These are phyloP conservation scores for Lepidonotus clava DNA, from an alignment of 2,888 invertebrate species.

Conservation along the genomic window DNA sequence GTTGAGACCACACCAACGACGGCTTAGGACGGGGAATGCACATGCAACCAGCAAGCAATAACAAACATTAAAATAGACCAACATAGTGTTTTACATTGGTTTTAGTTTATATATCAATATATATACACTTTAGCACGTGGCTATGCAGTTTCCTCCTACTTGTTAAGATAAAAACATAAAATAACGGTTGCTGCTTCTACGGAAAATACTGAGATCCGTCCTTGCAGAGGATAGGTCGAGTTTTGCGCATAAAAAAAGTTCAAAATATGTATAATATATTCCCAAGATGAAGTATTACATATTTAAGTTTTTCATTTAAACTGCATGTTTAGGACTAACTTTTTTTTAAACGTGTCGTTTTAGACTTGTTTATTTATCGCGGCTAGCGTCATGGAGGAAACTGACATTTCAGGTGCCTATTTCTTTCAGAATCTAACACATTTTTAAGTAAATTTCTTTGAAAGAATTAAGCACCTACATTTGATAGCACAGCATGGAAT, in stretches of 20 bases:
- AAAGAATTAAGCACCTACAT: constrained; percentile 49
- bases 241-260: not conserved
- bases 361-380: constrained; percentile 28
- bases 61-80: constrained; percentile 51
- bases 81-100: constrained; percentile 1
- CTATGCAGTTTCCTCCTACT: constrained; percentile 49
- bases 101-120: constrained; percentile 17
- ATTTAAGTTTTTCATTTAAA: constrained; percentile 26
- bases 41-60: constrained; percentile 54
- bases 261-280: constrained; percentile 33
- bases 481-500: constrained; percentile 53
- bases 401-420: constrained; percentile 47
- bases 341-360: constrained; percentile 3
- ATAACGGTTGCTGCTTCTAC: too few species aligned
- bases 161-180: constrained; percentile 22
- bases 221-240: too few species aligned
- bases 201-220: too few species aligned
- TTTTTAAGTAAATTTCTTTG: not conserved
- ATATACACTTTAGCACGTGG: constrained; percentile 40
- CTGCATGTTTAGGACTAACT: constrained; percentile 5
- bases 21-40: constrained; percentile 46
- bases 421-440: constrained; percentile 39
- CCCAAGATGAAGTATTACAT: constrained; percentile 26
- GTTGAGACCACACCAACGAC: constrained; percentile 41
- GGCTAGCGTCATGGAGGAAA: constrained; percentile 44